These are phyloP conservation scores for Anthopleura xanthogrammica DNA, from an alignment of 92 coral and sea anemone genomes.

Conservation along the genomic window DNA sequence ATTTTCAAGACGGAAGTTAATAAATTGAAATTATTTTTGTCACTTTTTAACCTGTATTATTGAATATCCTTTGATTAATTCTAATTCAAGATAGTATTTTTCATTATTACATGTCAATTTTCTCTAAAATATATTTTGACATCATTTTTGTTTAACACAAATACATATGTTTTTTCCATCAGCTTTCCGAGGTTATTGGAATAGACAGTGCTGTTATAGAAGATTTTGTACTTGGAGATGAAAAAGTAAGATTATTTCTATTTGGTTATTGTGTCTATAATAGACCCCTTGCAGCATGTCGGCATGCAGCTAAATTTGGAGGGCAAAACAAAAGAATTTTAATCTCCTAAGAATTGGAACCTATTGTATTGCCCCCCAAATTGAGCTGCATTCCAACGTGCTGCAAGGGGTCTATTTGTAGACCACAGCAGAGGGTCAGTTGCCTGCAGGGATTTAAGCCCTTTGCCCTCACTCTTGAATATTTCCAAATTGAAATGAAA, in stretches of 20 bases:
- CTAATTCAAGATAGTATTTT: background rate
- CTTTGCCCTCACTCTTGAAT: no score
- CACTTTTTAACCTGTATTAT: background rate
- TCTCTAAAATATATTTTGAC: background rate
- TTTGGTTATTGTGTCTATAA: background rate
- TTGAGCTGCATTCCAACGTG: no score
- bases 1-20: background rate
- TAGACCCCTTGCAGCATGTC: background rate
- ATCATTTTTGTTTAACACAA: background rate
- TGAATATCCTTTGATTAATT: background rate
- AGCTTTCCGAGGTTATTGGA: conserved; percentile 77
- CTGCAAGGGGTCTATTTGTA: no score
- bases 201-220: conserved; percentile 63
- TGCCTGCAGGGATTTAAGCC: background rate
- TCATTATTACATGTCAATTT: background rate
- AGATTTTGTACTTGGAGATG: conserved; percentile 89
- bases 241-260: conserved; percentile 46
- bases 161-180: background rate
- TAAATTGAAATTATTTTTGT: background rate
- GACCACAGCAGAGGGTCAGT: no score
- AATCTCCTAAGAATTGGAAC: no score
- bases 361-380: no score
- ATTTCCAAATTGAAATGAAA: no score
- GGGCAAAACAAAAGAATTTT: no score
- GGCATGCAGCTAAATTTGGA: no score